Evolutionary conservation across 2,888 invertebrate species (phyloP).

Genomic region (Oscheius sp.): DNA sequence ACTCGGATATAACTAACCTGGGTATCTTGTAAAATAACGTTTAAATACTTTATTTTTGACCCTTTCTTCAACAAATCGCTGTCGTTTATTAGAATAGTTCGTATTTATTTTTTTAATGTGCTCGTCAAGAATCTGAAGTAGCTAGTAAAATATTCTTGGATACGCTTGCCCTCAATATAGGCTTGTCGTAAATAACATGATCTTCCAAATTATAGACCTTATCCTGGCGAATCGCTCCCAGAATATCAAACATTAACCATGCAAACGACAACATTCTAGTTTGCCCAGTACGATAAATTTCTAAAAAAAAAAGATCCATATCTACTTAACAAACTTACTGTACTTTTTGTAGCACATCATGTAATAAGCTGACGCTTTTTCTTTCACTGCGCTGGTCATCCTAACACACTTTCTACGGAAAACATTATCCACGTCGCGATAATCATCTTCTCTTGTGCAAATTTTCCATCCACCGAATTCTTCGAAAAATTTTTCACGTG

Average conservation of each 20-base stretch:
- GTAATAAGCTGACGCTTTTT: slow-evolving; percentile 54
- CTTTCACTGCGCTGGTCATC: slow-evolving; percentile 38
- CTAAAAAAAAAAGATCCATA: not conserved
- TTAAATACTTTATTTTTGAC: not conserved
- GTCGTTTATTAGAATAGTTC: not conserved
- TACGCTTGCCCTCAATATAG: not conserved
- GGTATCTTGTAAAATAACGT: slow-evolving; percentile 26
- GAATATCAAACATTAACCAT: slow-evolving; percentile 65
- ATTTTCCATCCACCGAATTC: slow-evolving; percentile 39
- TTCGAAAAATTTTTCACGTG: slow-evolving; percentile 44
- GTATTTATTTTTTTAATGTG: not conserved
- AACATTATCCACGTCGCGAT: slow-evolving; percentile 40
- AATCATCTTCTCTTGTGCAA: slow-evolving; percentile 22
- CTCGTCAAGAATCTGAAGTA: slow-evolving; percentile 10
- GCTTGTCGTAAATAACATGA: not conserved
- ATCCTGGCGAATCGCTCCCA: slow-evolving; percentile 47
- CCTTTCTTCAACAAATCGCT: not conserved
- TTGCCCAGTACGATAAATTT: slow-evolving; percentile 5
- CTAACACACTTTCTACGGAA: slow-evolving; percentile 41
- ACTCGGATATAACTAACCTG: slow-evolving; percentile 23
- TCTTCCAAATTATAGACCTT: not conserved
- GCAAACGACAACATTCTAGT: slow-evolving; percentile 63
- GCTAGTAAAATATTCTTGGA: not conserved
- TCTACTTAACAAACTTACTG: slow-evolving; percentile 45
- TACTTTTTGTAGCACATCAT: slow-evolving; percentile 46